These are phyloP conservation scores for Canis aureus DNA, from an alignment of 2,113 vertebrate species.

Conservation along the genomic window DNA sequence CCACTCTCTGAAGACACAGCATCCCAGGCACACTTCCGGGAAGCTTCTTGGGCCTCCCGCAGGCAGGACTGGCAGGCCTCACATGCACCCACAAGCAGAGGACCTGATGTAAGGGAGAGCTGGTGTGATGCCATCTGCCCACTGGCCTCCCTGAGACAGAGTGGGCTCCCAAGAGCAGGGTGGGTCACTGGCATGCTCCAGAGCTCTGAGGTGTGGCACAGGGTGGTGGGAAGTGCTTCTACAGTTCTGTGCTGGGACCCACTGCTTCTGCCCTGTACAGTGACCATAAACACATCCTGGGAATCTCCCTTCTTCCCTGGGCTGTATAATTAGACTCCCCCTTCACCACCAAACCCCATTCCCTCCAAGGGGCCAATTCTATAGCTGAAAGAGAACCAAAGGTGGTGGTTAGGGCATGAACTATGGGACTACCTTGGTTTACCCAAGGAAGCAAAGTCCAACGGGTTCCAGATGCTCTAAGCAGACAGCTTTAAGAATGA, in stretches of 20 bases:
- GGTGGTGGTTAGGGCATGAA: not conserved
- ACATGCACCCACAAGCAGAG: too few relatives aligned
- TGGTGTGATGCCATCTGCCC: not conserved
- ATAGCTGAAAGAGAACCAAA: not conserved
- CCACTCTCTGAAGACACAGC: not conserved
- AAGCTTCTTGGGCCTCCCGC: not conserved
- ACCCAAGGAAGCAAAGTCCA: not conserved
- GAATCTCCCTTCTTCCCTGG: not conserved
- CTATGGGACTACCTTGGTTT: not conserved
- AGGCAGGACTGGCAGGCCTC: not conserved
- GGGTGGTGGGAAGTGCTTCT: not conserved
- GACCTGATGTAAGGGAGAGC: not conserved
- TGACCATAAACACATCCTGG: too few relatives aligned
- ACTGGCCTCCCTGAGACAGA: not conserved
- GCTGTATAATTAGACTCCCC: not conserved
- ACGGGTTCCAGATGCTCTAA: not conserved
- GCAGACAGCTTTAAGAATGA: not conserved
- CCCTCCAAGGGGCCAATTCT: not conserved
- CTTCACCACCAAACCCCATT: not conserved
- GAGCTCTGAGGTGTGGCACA: not conserved
- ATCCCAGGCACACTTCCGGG: accelerated
- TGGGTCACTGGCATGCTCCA: not conserved
- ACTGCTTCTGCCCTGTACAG: not conserved
- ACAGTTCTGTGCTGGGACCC: not conserved
- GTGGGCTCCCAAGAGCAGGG: not conserved